A percentile compares a stretch with the other conserved stretches of the same genome.
Evolutionary conservation across 2,797 vertebrate genomes (phyloP).

Genomic region (Enteromius paludinosus): DNA sequence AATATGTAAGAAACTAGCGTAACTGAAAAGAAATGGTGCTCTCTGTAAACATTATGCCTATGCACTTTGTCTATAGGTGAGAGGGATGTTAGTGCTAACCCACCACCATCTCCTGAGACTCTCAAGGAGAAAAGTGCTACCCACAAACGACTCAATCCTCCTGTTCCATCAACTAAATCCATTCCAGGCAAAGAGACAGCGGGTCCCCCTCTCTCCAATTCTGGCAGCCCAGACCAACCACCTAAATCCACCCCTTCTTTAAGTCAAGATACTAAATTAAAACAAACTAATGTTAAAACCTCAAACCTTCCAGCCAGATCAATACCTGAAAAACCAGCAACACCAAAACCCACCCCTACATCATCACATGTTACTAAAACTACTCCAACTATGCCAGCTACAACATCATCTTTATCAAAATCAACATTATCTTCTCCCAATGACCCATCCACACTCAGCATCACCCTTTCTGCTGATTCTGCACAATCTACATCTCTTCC

Average conservation of each 20-base stretch:
- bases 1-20: not conserved
- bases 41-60: not conserved
- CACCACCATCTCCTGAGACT: slow-evolving; percentile 15
- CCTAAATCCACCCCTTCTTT: not conserved
- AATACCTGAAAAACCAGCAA: not conserved
- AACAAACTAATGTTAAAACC: slow-evolving; percentile 16
- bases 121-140: not conserved
- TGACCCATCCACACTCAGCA: not conserved
- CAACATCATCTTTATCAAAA: not conserved
- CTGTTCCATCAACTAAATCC: slow-evolving; percentile 28
- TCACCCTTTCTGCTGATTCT: not conserved
- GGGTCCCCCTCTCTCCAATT: not conserved
- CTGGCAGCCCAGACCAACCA: not conserved
- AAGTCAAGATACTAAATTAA: slow-evolving; percentile 8
- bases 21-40: not conserved
- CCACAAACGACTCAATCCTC: not conserved
- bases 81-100: slow-evolving; percentile 20
- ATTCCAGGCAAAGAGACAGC: slow-evolving; percentile 2
- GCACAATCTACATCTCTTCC: slow-evolving; percentile 3
- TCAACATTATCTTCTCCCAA: slow-evolving; percentile 3
- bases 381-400: not conserved
- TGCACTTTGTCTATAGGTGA: slow-evolving; percentile 20
- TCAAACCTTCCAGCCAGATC: not conserved
- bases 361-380: slow-evolving; percentile 14
- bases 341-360: not conserved